Percentiles rank a stretch among this genome's conserved stretches.
Conservation (phyloP, 2,797 vertebrate species). For the Enteromius unitaeniatus region DNA sequence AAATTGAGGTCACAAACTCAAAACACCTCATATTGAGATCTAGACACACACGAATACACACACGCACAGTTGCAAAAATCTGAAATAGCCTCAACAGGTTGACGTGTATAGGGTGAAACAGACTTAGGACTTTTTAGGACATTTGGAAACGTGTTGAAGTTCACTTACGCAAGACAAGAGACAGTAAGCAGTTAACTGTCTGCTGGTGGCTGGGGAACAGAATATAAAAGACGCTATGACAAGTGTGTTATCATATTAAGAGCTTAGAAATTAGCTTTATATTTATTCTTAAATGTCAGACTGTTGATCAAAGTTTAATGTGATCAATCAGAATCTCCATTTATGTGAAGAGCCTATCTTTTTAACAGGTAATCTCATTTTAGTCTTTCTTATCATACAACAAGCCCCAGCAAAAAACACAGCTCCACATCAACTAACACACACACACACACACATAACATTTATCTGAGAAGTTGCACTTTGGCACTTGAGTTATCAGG, state of each 20-base stretch:
- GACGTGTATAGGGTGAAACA: constrained; percentile 73
- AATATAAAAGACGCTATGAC: constrained; percentile 2
- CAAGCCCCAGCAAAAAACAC: background rate
- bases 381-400: background rate
- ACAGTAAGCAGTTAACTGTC: constrained; percentile 24
- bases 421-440: constrained; percentile 34
- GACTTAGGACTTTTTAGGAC: constrained; percentile 72
- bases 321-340: background rate
- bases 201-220: background rate
- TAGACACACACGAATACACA: background rate
- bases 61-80: constrained; percentile 5
- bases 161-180: constrained; percentile 44
- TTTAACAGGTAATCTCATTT: constrained; percentile 18
- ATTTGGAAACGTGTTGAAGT: constrained; percentile 50
- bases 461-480: constrained; percentile 78
- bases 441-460: constrained; percentile 30
- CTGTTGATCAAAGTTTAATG: constrained; percentile 18
- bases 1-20: background rate
- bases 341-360: constrained; percentile 18
- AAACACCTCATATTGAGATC: background rate
- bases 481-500: constrained; percentile 75
- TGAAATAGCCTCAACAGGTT: constrained; percentile 50
- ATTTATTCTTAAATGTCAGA: constrained; percentile 4
- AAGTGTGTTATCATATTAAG: background rate
- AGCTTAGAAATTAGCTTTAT: background rate